Percentiles rank a stretch among this genome's conserved stretches.
These are phyloP conservation scores for Drosophila limbata DNA, from an alignment of 2,888 invertebrate genomes.

Conservation along the genomic window DNA sequence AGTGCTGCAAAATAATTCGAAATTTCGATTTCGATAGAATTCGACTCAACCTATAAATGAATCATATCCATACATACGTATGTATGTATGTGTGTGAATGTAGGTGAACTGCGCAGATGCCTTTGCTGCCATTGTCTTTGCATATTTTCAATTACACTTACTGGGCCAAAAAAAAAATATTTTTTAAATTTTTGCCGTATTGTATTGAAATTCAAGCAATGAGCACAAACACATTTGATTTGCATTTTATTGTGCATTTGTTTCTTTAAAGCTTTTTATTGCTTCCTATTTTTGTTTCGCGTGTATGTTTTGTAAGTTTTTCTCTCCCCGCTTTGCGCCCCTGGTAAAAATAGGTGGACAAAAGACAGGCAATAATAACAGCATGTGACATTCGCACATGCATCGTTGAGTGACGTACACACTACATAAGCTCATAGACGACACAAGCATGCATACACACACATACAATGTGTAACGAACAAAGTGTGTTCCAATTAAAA, in stretches of 20 bases:
- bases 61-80: background rate
- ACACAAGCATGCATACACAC: background rate
- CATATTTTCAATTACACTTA: conserved; percentile 23
- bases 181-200: conserved; percentile 19
- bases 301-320: background rate
- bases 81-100: conserved; percentile 8
- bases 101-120: conserved; percentile 33
- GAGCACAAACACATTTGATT: conserved; percentile 43
- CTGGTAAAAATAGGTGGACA: conserved; percentile 47
- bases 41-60: background rate
- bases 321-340: background rate
- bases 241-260: conserved; percentile 65
- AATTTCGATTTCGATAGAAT: conserved; percentile 39
- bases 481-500: conserved; percentile 36
- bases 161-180: conserved; percentile 27
- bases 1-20: conserved; percentile 25
- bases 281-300: conserved; percentile 61
- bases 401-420: conserved; percentile 4
- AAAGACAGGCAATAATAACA: conserved; percentile 4
- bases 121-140: conserved; percentile 20
- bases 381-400: conserved; percentile 8
- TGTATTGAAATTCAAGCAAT: conserved; percentile 57
- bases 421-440: no score
- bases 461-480: conserved; percentile 2
- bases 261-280: conserved; percentile 49